A percentile compares a stretch with the other conserved stretches of the same genome.
These are phyloP conservation scores for Ascidia mentula DNA, from an alignment of 23 tunicate species.

Conservation along the genomic window DNA sequence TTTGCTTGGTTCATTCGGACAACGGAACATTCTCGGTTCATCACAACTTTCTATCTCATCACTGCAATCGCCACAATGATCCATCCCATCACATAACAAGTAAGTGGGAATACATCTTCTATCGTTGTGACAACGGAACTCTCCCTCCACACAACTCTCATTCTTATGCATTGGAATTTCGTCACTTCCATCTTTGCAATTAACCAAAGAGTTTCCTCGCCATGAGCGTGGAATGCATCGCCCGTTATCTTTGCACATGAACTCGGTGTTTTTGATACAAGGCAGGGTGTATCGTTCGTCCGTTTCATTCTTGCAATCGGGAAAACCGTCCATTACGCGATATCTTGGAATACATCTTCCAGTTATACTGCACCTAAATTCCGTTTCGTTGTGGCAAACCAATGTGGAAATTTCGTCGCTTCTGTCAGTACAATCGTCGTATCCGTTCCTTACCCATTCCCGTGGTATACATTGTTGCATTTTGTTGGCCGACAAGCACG, in stretches of 20 bases:
- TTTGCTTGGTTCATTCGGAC: slow-evolving; percentile 6
- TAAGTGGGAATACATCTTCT: slow-evolving; percentile 13
- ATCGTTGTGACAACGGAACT: slow-evolving; percentile 27
- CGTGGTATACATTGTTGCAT: neutral
- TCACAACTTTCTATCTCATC: slow-evolving; percentile 39
- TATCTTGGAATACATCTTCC: slow-evolving; percentile 13
- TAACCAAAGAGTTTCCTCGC: neutral
- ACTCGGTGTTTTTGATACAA: slow-evolving; percentile 7
- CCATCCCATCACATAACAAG: slow-evolving; percentile 44
- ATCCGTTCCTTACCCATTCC: neutral
- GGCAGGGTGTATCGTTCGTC: neutral
- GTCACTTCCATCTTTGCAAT: slow-evolving; percentile 39
- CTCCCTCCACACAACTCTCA: neutral
- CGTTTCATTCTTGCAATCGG: neutral
- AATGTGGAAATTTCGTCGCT: neutral
- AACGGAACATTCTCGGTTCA: slow-evolving; percentile 22
- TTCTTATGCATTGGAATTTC: neutral
- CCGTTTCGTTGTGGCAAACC: neutral
- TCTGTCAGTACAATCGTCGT: neutral
- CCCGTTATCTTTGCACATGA: slow-evolving; percentile 34
- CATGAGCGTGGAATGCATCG: slow-evolving; percentile 46
- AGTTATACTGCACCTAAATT: neutral
- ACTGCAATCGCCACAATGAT: slow-evolving; percentile 51
- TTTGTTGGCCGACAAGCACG: neutral
- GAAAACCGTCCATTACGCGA: slow-evolving; percentile 6